These are phyloP conservation scores for Microplitis demolitor DNA, from an alignment of 1,140 invertebrate genomes.

Conservation along the genomic window DNA sequence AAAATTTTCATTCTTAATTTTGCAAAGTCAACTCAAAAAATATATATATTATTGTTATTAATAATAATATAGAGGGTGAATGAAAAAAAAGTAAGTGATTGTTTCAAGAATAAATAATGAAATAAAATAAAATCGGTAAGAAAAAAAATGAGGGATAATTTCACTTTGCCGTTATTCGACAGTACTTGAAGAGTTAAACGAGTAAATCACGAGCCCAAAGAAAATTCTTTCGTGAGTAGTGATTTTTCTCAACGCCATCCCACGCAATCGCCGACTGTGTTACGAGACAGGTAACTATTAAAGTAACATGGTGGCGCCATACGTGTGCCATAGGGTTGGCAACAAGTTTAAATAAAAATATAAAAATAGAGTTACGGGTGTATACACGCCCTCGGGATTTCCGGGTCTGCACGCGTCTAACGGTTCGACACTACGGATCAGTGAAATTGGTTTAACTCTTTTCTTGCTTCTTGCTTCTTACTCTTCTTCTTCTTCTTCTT, in stretches of 20 bases:
- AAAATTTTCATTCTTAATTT: neutral
- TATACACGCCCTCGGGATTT: slow-evolving; percentile 44
- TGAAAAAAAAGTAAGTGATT: too few species aligned
- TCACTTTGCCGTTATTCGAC: slow-evolving; percentile 14
- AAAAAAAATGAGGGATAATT: neutral
- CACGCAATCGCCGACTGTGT: neutral
- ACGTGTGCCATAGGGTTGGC: slow-evolving; percentile 6
- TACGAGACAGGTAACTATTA: slow-evolving; percentile 22
- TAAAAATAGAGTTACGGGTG: slow-evolving; percentile 11
- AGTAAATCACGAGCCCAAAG: neutral
- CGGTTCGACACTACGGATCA: slow-evolving; percentile 12
- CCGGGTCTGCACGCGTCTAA: slow-evolving; percentile 28
- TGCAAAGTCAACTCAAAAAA: neutral
- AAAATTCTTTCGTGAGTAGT: slow-evolving; percentile 3
- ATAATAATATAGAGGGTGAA: too few species aligned
- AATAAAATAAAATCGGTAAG: neutral
- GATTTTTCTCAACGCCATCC: neutral
- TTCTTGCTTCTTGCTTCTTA: neutral
- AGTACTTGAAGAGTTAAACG: neutral
- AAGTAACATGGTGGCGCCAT: slow-evolving; percentile 7
- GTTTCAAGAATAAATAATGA: too few species aligned
- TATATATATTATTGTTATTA: too few species aligned
- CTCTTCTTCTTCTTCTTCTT: neutral
- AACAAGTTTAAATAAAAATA: slow-evolving; percentile 5
- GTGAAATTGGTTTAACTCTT: slow-evolving; percentile 18